These are phyloP conservation scores for Serrognathus titanus DNA, from an alignment of 2,888 invertebrate species.

Conservation along the genomic window DNA sequence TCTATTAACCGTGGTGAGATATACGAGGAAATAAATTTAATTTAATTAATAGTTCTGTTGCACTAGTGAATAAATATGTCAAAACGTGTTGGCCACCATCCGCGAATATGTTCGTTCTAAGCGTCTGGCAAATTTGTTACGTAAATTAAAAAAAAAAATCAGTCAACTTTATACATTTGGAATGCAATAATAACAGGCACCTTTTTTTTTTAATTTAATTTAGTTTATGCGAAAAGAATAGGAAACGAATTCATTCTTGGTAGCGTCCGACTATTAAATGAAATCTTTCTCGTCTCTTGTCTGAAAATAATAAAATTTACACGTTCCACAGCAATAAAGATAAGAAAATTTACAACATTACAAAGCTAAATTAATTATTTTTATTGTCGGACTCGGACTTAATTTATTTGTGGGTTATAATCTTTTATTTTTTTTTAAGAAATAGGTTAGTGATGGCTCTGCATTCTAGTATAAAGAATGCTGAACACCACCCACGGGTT, in stretches of 20 bases:
- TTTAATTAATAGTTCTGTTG: not conserved
- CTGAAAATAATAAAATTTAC: too few relatives aligned
- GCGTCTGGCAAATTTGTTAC: too few relatives aligned
- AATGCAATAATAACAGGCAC: too few relatives aligned
- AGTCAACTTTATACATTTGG: too few relatives aligned
- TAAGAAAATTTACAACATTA: not conserved
- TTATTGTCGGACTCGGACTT: not conserved
- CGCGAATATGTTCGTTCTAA: too few relatives aligned
- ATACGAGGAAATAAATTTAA: constrained; percentile 2
- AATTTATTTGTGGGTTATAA: not conserved
- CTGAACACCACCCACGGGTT: constrained; percentile 23
- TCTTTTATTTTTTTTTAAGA: not conserved
- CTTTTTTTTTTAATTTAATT: too few relatives aligned
- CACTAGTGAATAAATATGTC: constrained; percentile 1
- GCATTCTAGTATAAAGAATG: constrained; percentile 17
- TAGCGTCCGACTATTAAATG: too few relatives aligned
- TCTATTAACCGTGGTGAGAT: constrained; percentile 1
- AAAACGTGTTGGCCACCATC: not conserved
- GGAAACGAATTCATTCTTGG: too few relatives aligned
- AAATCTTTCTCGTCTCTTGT: too few relatives aligned
- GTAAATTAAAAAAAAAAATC: too few relatives aligned
- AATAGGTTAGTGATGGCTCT: not conserved
- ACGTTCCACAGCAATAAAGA: not conserved
- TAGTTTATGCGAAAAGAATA: too few relatives aligned
- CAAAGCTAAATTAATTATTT: not conserved